Conservation (phyloP, 1,140 invertebrate species). For the Stegodyphus mimosarum region DNA sequence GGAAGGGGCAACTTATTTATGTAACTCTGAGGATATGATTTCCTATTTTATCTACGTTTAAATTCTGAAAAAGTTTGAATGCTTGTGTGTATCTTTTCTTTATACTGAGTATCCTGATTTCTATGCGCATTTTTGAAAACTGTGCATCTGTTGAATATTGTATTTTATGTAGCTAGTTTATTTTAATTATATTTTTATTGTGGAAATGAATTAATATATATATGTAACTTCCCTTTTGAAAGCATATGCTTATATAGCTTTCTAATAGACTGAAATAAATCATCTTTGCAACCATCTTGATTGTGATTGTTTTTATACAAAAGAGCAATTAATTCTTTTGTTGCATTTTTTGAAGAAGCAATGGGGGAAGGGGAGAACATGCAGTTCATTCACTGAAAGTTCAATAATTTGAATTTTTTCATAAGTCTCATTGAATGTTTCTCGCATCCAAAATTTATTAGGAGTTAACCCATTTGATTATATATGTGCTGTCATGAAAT, state of each 20-base stretch:
- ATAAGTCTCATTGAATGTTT: no score
- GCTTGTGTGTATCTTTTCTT: neutral
- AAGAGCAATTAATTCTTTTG: no score
- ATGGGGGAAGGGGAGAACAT: no score
- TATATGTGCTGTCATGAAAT: no score
- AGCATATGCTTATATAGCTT: neutral
- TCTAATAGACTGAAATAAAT: neutral
- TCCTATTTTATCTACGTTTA: neutral
- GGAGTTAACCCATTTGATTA: no score
- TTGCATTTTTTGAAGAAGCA: no score
- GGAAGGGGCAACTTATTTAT: neutral
- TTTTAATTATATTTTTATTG: conserved; percentile 3
- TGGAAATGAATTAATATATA: neutral
- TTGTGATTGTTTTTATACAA: neutral
- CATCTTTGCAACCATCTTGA: conserved; percentile 6
- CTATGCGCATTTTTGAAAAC: neutral
- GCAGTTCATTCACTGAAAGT: no score
- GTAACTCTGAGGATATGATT: neutral
- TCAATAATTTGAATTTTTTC: no score
- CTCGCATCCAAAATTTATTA: no score
- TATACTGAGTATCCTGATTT: no score
- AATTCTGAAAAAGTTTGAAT: neutral
- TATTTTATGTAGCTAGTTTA: conserved; percentile 1
- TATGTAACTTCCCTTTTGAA: conserved; percentile 11
- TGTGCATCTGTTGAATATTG: neutral